These are phyloP conservation scores for Scaptomyza cyrtandrae DNA, from an alignment of 2,888 invertebrate genomes.

Conservation along the genomic window DNA sequence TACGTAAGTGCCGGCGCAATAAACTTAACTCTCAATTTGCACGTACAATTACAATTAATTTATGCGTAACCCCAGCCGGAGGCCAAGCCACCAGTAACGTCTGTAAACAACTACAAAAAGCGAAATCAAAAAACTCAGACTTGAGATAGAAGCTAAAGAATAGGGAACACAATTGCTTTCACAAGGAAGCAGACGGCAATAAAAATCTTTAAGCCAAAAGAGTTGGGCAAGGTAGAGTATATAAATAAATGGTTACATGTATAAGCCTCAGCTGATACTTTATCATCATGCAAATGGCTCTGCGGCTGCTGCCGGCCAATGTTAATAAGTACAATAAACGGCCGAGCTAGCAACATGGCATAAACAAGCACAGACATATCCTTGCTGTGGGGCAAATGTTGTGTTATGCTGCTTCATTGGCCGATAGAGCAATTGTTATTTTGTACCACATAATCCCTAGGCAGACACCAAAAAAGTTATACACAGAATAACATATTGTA, in stretches of 20 bases:
- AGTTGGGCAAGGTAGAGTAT: conserved; percentile 1
- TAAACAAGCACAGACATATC: conserved; percentile 16
- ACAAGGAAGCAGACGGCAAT: conserved; percentile 24
- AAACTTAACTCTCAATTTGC: conserved; percentile 63
- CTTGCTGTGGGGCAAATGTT: conserved; percentile 11
- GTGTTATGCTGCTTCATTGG: conserved; percentile 32
- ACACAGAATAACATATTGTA: conserved; percentile 3
- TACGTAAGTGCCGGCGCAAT: conserved; percentile 36
- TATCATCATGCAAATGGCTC: conserved; percentile 71
- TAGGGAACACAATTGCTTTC: conserved; percentile 10
- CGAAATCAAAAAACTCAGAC: not conserved
- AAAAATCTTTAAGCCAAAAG: conserved; percentile 56
- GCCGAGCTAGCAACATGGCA: conserved; percentile 36
- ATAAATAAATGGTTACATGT: conserved; percentile 54
- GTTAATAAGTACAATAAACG: conserved; percentile 61
- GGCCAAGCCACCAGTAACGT: conserved; percentile 27
- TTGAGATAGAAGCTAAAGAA: conserved; percentile 3
- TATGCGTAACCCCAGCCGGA: conserved; percentile 49
- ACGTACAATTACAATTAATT: conserved; percentile 75
- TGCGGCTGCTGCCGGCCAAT: conserved; percentile 23
- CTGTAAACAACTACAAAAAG: conserved; percentile 76
- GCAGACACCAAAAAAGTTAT: not conserved
- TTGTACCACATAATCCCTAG: conserved; percentile 32
- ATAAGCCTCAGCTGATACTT: conserved; percentile 74
- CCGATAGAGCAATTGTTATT: conserved; percentile 7